A percentile compares a stretch with the other conserved stretches of the same genome.
Evolutionary conservation across 2,113 vertebrate genomes (phyloP).

Genomic region (Aldabrachelys gigantea): DNA sequence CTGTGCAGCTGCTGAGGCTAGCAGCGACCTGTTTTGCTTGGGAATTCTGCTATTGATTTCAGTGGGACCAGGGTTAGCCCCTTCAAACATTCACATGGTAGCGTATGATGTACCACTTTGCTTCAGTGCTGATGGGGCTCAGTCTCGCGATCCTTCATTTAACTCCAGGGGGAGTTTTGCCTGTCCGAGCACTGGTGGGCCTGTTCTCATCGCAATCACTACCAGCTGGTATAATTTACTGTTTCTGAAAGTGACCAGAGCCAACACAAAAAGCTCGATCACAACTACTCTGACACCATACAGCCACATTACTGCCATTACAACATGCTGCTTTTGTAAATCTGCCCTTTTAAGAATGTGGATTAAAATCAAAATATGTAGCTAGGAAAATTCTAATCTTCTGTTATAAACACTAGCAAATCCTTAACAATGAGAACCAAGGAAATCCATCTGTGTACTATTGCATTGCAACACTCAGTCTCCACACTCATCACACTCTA

Average conservation of each 20-base stretch:
- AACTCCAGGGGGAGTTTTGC: neutral
- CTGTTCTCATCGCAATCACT: neutral
- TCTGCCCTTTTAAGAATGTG: neutral
- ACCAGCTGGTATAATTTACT: neutral
- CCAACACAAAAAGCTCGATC: neutral
- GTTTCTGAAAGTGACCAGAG: neutral
- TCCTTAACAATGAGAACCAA: neutral
- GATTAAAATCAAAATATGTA: neutral
- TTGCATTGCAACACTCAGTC: neutral
- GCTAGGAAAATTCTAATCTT: neutral
- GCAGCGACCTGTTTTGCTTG: neutral
- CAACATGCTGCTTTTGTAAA: neutral
- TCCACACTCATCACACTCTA: neutral
- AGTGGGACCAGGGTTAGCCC: conserved; percentile 55
- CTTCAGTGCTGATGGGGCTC: neutral
- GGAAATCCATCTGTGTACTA: neutral
- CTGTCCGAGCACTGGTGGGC: neutral
- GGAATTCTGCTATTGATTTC: conserved; percentile 40
- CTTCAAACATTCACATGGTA: conserved; percentile 4
- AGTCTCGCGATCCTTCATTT: neutral
- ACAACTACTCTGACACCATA: neutral
- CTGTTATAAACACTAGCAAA: neutral
- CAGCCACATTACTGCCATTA: neutral
- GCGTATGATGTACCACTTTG: neutral
- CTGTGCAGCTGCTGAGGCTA: conserved; percentile 6